A percentile compares a stretch with the other conserved stretches of the same genome.
Conservation (phyloP, 1,140 invertebrate species). For the Rhizoglyphus robini region DNA sequence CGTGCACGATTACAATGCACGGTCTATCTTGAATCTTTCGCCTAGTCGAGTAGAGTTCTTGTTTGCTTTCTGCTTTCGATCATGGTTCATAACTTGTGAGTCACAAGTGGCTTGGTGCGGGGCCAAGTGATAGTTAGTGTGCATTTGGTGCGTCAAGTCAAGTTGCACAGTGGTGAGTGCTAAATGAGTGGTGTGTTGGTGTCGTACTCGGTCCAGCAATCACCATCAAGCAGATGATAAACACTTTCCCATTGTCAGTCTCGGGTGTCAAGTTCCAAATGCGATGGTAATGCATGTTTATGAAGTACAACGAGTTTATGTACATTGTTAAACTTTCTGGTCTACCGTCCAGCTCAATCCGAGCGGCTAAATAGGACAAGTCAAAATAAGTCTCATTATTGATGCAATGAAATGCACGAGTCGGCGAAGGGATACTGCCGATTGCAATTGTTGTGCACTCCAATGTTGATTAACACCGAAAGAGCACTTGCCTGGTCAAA, state of each 20-base stretch:
- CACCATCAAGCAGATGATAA: conserved; percentile 99
- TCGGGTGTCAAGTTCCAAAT: conserved; percentile 99
- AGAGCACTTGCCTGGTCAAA: no score
- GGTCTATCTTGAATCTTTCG: no score
- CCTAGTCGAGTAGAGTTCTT: no score
- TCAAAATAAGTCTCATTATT: background rate
- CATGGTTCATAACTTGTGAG: no score
- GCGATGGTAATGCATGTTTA: conserved; percentile 99
- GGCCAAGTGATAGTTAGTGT: background rate
- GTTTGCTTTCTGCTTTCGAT: background rate
- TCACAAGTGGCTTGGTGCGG: background rate
- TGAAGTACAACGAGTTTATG: conserved; percentile 64
- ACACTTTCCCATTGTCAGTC: conserved; percentile 98
- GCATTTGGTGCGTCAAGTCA: no score
- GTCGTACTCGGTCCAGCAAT: conserved; percentile 74
- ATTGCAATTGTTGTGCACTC: no score
- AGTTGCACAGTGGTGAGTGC: no score
- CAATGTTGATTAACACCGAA: no score
- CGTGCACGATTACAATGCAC: no score
- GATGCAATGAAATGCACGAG: no score
- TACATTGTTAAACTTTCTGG: conserved; percentile 55
- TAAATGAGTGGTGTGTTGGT: no score
- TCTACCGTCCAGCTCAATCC: conserved; percentile 69
- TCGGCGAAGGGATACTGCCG: no score
- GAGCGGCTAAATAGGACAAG: conserved; percentile 32